Evolutionary conservation across 2,797 vertebrate species (phyloP).

Genomic region (Semaprochilodus insignis): DNA sequence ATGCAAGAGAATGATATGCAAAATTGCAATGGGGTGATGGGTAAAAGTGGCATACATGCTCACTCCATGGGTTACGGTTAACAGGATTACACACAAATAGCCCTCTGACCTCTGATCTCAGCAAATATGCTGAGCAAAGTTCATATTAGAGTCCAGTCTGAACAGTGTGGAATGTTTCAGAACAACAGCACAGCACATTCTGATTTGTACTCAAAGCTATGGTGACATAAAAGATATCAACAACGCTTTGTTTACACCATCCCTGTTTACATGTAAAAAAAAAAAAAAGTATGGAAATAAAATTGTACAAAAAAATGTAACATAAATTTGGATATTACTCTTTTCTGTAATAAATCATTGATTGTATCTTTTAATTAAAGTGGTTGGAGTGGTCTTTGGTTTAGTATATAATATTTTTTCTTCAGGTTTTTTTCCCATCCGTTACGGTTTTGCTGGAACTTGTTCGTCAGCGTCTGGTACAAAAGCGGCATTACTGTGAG

Average conservation of each 20-base stretch:
- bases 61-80: not conserved
- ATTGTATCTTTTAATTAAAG: conserved; percentile 77
- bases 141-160: conserved; percentile 40
- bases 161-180: conserved; percentile 61
- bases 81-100: not conserved
- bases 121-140: not conserved
- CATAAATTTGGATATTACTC: conserved; percentile 81
- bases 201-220: conserved; percentile 52
- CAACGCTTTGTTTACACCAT: conserved; percentile 81
- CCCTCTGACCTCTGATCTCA: conserved; percentile 25
- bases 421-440: not conserved
- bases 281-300: conserved; percentile 67
- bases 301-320: conserved; percentile 69
- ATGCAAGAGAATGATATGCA: conserved; percentile 35
- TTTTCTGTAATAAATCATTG: conserved; percentile 88
- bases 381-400: conserved; percentile 49
- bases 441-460: not conserved
- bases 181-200: conserved; percentile 62
- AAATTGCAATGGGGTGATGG: conserved; percentile 19
- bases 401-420: not conserved
- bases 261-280: conserved; percentile 85
- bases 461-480: conserved; percentile 62
- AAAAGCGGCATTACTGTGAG: conserved; percentile 68
- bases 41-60: conserved; percentile 52
- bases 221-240: conserved; percentile 71